A percentile compares a stretch with the other conserved stretches of the same genome.
Evolutionary conservation across 2,888 invertebrate species (phyloP).

Genomic region (Spodoptera picta): DNA sequence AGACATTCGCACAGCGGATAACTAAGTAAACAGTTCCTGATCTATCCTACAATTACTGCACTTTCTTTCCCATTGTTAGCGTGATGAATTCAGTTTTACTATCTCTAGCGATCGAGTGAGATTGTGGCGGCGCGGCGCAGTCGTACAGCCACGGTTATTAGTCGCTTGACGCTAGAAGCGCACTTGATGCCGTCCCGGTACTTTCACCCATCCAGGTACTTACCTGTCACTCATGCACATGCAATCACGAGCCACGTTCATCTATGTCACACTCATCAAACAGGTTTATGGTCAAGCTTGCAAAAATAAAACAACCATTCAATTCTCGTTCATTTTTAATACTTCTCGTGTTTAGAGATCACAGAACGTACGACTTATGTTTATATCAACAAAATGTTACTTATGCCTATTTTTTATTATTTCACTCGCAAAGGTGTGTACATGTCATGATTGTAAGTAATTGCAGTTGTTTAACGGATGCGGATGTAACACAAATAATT

Average conservation of each 20-base stretch:
- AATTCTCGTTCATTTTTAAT: constrained; percentile 58
- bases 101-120: constrained; percentile 83
- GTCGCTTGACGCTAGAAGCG: constrained; percentile 55
- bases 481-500: constrained; percentile 10
- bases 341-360: constrained; percentile 54
- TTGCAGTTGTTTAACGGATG: constrained; percentile 13
- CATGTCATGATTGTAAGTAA: constrained; percentile 23
- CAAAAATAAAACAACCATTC: constrained; percentile 56
- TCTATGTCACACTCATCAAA: constrained; percentile 51
- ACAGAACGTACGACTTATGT: constrained; percentile 51
- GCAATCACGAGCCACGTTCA: constrained; percentile 67
- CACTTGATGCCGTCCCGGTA: constrained; percentile 79
- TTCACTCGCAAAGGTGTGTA: constrained; percentile 16
- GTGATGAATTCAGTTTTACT: constrained; percentile 84
- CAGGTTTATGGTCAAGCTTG: constrained; percentile 32
- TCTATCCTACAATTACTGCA: constrained; percentile 86
- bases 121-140: constrained; percentile 69
- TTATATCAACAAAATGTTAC: constrained; percentile 40
- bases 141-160: constrained; percentile 65
- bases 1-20: constrained; percentile 30
- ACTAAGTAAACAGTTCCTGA: constrained; percentile 70
- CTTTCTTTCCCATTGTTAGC: constrained; percentile 86
- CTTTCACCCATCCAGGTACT: constrained; percentile 82
- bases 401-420: constrained; percentile 38
- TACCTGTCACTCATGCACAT: constrained; percentile 77